Evolutionary conservation across 2,113 vertebrate genomes (phyloP), one percentile per base, ranked within the genome.

Genomic region (Osmerus mordax): DNA sequence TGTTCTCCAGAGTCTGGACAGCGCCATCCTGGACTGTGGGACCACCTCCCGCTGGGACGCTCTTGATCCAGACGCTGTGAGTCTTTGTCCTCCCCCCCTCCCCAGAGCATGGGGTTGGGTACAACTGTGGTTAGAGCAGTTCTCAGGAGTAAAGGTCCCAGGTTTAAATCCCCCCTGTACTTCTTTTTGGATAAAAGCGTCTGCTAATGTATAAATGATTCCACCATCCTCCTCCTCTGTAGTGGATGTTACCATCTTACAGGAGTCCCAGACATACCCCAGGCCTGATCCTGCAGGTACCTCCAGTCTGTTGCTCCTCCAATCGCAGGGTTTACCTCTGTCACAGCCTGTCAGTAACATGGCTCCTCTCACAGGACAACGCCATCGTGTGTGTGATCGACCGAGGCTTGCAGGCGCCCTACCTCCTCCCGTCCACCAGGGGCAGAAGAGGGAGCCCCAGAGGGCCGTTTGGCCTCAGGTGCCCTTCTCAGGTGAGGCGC

Each of bases 301-400:
- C 7, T 47, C 41, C 2, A 47, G 8, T 8, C 41, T 47, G 41
- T 47, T 47, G 5, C 41, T 47, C 41, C 41, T 47, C 41, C 41
- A 47, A 11, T 47, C 2, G 2, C 41, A 47, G 41, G 41, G 12
- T 36, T 47, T 1, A 47, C 8, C 41, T 47, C 32, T n/a, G 19
- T 13, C 19, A 3, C 36, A 4, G 0, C 2, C 18, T 8, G 25
- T 8, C 25, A 12, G 11, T 23, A 58, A 36, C 61, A 28, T 21
- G 28, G 16, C 75, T 83, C 19, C 23, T 71, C 14, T 18, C 0
- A 0, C 73, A 96, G 94, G 94, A 96, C 84, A 89, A 91, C 78
- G 94, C 94, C 52, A 86, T 95, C 21, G 83, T 95, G 55, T 90
- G 91, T 79, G 91, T 95, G 12, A 88, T 96, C 72, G 91, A 93